Conservation (phyloP, 2,888 invertebrate species). For the Troglohyphantes excavatus region DNA sequence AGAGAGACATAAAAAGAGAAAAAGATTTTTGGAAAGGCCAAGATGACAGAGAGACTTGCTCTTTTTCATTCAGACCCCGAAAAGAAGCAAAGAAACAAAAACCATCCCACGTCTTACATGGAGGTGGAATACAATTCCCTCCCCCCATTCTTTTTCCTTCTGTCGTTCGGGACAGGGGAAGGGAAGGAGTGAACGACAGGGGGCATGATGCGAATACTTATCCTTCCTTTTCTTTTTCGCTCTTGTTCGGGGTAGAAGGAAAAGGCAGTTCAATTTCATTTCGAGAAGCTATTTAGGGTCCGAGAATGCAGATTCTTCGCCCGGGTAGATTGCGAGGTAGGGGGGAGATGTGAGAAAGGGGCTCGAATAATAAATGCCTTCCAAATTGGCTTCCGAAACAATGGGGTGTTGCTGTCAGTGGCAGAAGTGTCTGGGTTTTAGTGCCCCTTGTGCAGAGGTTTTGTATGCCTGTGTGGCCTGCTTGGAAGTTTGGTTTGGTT, state of each 20-base stretch:
- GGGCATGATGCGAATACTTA: slow-evolving; percentile 64
- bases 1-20: no score
- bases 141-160: not conserved
- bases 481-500: not conserved
- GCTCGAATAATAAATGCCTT: slow-evolving; percentile 40
- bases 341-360: not conserved
- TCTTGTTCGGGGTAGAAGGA: slow-evolving; percentile 2
- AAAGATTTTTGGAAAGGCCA: slow-evolving; percentile 32
- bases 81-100: slow-evolving; percentile 2
- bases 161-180: not conserved
- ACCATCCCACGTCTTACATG: no score
- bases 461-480: not conserved
- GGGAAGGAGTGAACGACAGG: not conserved
- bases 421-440: not conserved
- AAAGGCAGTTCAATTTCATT: slow-evolving; percentile 69
- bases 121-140: slow-evolving; percentile 5
- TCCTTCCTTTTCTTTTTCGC: slow-evolving; percentile 10
- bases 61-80: not conserved
- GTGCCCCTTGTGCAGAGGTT: not conserved
- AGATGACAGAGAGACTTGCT: slow-evolving; percentile 16
- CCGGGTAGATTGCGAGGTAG: slow-evolving; percentile 27
- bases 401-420: not conserved
- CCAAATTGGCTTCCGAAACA: slow-evolving; percentile 29
- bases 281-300: slow-evolving; percentile 63
- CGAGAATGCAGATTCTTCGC: slow-evolving; percentile 55